Evolutionary conservation across 2,888 invertebrate species (phyloP), one percentile per base, ranked within the genome.

Genomic region (Diabrotica balteata): DNA sequence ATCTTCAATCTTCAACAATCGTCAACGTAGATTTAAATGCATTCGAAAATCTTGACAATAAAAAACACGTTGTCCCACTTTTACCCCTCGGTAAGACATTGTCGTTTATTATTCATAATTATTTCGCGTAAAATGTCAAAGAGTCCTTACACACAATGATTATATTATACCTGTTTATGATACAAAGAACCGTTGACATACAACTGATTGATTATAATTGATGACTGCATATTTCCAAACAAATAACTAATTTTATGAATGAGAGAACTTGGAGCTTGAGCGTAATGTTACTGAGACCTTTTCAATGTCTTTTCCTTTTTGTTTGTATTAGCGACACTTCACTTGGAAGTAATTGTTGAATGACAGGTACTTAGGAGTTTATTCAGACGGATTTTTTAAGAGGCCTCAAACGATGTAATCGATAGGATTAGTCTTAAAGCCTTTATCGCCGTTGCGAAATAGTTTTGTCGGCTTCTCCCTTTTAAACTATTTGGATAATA

Each of bases 201-300:
- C 69, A 69, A 50, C 74, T 77, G 78, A 78, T 78, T 75, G 76
- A 78, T 78, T 78, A 72, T 75, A 78, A 78, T 76, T 68, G 77
- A 78, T 78, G 71, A 74, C 67, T 70, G 70, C 73, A 74, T 72
- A 72, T 75, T 74, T 73, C 63, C 71, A 63, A 72, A 75, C 74
- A 74, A 75, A 74, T 69, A 75, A 74, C 74, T 78, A 75, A 78
- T 78, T 78, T 77, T 73, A 72, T 75, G 75, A 78, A 61, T 75
- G 77, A 75, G 73, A 72, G 74, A 73, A 58, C 70, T 66, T 66
- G 46, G 72, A 71, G 71, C 68, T 73, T 70, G 73, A 75, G 73
- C 75, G 51, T 75, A 73, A 74, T 75, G 75, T 74, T 74, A 74
- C 71, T 69, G 63, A 71, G 72, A 73, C 76, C 74, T 75, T 69